These are phyloP conservation scores for Andrena bicolor DNA, from an alignment of 2,888 invertebrate genomes.

Conservation along the genomic window DNA sequence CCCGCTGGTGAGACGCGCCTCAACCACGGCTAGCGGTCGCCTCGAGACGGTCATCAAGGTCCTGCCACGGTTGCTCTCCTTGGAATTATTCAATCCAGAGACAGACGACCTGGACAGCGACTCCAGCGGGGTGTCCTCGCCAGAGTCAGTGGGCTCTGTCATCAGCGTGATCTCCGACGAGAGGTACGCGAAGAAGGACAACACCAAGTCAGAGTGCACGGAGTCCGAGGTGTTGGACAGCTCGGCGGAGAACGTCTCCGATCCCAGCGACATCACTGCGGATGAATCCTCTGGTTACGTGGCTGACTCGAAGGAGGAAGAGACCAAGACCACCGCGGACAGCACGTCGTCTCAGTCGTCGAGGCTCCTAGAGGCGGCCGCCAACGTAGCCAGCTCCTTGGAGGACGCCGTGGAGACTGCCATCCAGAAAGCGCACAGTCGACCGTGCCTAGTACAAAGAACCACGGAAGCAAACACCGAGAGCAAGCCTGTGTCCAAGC, in stretches of 20 bases:
- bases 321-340: constrained; percentile 34
- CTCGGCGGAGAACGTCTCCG: constrained; percentile 55
- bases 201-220: constrained; percentile 53
- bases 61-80: constrained; percentile 91
- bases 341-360: constrained; percentile 80
- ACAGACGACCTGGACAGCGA: constrained; percentile 96
- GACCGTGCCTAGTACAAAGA: constrained; percentile 29
- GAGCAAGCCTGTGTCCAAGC: constrained; percentile 12
- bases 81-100: constrained; percentile 95
- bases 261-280: constrained; percentile 45
- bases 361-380: constrained; percentile 88
- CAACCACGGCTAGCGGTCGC: constrained; percentile 86
- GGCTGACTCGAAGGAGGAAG: constrained; percentile 49
- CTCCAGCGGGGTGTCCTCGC: constrained; percentile 94
- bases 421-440: constrained; percentile 85
- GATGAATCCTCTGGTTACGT: constrained; percentile 43
- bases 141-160: constrained; percentile 94
- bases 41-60: constrained; percentile 88
- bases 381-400: constrained; percentile 88
- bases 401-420: constrained; percentile 90
- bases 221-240: constrained; percentile 56
- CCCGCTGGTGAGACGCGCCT: constrained; percentile 90
- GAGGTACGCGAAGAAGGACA: constrained; percentile 80
- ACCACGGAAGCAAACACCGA: constrained; percentile 20
- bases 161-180: constrained; percentile 91